phyloP scores from a whole-genome alignment of 2,888 invertebrate species.

The Apoderus coryli region DNA sequence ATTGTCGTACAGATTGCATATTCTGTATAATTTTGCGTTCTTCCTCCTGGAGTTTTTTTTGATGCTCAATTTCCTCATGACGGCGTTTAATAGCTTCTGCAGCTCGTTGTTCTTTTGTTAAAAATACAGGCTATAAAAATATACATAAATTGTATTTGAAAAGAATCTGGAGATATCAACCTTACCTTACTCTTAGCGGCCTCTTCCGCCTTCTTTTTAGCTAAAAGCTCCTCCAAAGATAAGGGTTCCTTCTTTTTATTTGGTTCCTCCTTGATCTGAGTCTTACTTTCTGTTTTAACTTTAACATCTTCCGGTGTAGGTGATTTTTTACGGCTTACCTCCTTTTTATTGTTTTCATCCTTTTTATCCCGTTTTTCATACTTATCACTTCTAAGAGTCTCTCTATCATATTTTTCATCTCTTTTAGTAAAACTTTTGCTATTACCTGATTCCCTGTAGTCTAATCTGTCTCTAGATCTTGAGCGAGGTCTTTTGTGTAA shows the following conservation, averaged over 20 bases:
- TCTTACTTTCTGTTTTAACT: slow-evolving; percentile 19
- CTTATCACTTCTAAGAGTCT: slow-evolving; percentile 14
- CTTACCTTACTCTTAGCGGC: slow-evolving; percentile 74
- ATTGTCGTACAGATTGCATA: slow-evolving; percentile 24
- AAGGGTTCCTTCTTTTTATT: slow-evolving; percentile 63
- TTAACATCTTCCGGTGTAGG: slow-evolving; percentile 28
- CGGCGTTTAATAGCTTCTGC: slow-evolving; percentile 78
- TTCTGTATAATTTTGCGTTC: slow-evolving; percentile 34
- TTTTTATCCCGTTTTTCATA: slow-evolving; percentile 21
- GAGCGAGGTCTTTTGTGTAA: slow-evolving; percentile 27
- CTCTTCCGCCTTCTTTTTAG: slow-evolving; percentile 93
- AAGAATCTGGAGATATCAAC: background rate
- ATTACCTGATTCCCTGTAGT: slow-evolving; percentile 6
- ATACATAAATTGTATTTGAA: background rate
- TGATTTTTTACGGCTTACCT: slow-evolving; percentile 25
- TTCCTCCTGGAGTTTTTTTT: slow-evolving; percentile 57
- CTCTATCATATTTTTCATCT: slow-evolving; percentile 17
- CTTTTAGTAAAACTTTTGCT: slow-evolving; percentile 18
- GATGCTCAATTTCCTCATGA: slow-evolving; percentile 75
- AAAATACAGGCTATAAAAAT: slow-evolving; percentile 65
- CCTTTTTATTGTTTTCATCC: slow-evolving; percentile 25
- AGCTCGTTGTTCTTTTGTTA: slow-evolving; percentile 90
- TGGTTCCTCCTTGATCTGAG: slow-evolving; percentile 20
- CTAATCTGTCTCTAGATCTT: slow-evolving; percentile 26
- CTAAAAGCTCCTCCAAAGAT: slow-evolving; percentile 87